A percentile compares a stretch with the other conserved stretches of the same genome.
Conservation (phyloP, 2,888 invertebrate genomes). For the Morinoia aosen region DNA sequence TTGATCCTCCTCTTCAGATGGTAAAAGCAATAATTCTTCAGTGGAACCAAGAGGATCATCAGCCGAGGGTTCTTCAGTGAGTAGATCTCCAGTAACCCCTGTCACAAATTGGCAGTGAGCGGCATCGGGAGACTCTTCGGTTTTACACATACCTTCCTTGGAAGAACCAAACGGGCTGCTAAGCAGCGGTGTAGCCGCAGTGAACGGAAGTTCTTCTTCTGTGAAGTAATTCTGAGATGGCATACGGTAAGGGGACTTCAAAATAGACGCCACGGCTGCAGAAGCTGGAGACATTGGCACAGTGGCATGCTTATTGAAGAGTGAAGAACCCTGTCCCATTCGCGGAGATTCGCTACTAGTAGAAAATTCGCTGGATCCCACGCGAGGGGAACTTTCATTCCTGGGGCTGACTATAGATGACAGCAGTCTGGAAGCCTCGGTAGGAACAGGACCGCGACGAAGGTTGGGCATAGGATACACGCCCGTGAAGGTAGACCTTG, state of each 20-base stretch:
- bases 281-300: constrained; percentile 34
- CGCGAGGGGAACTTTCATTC: neutral
- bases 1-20: neutral
- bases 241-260: constrained; percentile 18
- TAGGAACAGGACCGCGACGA: neutral
- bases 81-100: neutral
- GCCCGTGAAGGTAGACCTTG: neutral
- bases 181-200: neutral
- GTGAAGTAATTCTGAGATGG: neutral
- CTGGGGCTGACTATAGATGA: neutral
- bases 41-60: neutral
- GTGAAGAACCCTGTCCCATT: neutral
- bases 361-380: neutral
- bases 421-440: neutral
- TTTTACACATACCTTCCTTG: neutral
- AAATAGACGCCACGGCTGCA: constrained; percentile 22
- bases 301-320: neutral
- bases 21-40: neutral
- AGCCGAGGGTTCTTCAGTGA: neutral
- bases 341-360: neutral
- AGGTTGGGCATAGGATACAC: neutral
- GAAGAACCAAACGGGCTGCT: neutral
- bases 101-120: neutral
- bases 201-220: neutral
- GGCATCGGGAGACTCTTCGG: neutral